Evolutionary conservation across 2,113 vertebrate species (phyloP).

Genomic region (Chaetura pelagica): DNA sequence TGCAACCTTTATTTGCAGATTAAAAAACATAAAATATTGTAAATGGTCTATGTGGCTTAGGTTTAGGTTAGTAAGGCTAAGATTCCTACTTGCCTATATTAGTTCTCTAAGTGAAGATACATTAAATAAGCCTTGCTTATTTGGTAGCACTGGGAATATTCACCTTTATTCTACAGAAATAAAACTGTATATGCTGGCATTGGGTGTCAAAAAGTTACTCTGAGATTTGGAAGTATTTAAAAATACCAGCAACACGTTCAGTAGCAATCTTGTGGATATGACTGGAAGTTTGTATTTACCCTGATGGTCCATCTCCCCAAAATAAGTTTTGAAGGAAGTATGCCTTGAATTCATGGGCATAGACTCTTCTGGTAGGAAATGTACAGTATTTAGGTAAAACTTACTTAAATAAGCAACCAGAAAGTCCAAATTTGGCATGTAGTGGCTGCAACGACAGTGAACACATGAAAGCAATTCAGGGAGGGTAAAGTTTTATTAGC

Average conservation of each 20-base stretch:
- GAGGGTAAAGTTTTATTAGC: background rate
- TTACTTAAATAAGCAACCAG: slow-evolving; percentile 1
- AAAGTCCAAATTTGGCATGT: slow-evolving; percentile 14
- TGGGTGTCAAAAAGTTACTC: background rate
- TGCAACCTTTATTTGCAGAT: background rate
- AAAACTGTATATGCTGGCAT: background rate
- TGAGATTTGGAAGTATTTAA: background rate
- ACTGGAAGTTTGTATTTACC: background rate
- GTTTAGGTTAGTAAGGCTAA: background rate
- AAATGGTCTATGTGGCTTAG: background rate
- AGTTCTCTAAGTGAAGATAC: background rate
- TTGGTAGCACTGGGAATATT: background rate
- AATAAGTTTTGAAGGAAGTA: background rate
- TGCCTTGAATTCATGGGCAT: slow-evolving; percentile 13
- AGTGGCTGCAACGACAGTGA: slow-evolving; percentile 1
- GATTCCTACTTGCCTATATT: background rate
- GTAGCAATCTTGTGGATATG: background rate
- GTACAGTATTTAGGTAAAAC: slow-evolving; percentile 12
- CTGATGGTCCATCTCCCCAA: background rate
- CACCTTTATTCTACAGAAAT: background rate
- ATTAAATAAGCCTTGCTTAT: background rate
- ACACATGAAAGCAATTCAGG: slow-evolving; percentile 12
- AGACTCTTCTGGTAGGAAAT: slow-evolving; percentile 26
- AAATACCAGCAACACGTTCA: background rate
- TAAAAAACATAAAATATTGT: background rate